Evolutionary conservation across 1,140 invertebrate species (phyloP).

Genomic region (Cotesia chilonis): DNA sequence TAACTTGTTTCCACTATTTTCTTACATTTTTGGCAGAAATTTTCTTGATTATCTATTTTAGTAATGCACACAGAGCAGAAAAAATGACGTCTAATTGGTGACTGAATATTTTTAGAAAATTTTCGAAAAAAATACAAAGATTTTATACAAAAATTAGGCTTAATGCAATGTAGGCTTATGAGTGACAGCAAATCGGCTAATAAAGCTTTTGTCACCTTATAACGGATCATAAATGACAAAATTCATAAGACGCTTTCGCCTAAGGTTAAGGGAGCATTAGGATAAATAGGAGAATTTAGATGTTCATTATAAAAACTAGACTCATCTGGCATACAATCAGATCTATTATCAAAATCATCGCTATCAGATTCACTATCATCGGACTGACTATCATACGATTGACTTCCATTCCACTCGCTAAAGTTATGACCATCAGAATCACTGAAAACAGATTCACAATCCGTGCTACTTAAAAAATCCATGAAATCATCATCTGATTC

Average conservation of each 20-base stretch:
- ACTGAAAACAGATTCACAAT: too few species aligned
- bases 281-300: neutral
- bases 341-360: neutral
- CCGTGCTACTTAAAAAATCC: neutral
- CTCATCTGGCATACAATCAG: neutral
- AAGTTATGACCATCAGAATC: too few species aligned
- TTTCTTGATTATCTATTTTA: neutral
- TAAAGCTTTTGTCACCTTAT: neutral
- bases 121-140: conserved; percentile 1
- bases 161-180: conserved; percentile 2
- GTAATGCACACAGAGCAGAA: conserved; percentile 4
- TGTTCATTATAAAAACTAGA: neutral
- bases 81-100: conserved; percentile 9
- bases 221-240: conserved; percentile 5
- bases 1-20: neutral
- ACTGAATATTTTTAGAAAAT: conserved; percentile 1
- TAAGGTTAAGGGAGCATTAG: neutral
- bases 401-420: too few species aligned
- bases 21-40: neutral
- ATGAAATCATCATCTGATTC: neutral
- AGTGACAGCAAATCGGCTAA: neutral
- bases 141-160: conserved; percentile 3
- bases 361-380: neutral
- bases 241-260: conserved; percentile 16
- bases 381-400: too few species aligned